phyloP scores from a whole-genome alignment of 2,888 invertebrate species.

The Andrena flavipes region DNA sequence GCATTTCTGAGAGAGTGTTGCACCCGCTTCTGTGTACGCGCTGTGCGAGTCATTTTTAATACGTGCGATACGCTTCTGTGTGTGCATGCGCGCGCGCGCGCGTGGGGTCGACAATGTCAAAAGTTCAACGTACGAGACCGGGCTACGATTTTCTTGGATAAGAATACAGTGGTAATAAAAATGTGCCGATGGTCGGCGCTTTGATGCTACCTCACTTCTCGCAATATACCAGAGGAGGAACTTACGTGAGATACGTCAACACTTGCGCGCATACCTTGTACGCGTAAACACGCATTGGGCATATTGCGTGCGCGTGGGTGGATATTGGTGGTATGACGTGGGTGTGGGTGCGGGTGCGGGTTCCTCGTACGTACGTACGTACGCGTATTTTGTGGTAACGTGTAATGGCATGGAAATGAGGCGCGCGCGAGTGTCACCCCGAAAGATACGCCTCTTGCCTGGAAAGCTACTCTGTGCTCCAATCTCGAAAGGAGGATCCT shows the following conservation, averaged over 20 bases:
- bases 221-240: constrained; percentile 8
- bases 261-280: neutral
- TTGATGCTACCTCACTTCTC: constrained; percentile 6
- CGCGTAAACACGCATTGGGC: constrained; percentile 5
- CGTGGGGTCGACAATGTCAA: constrained; percentile 44
- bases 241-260: neutral
- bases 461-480: constrained; percentile 49
- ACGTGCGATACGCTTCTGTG: neutral
- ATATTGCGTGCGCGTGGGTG: constrained; percentile 46
- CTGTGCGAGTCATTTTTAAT: neutral
- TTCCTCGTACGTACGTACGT: constrained; percentile 40
- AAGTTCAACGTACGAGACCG: constrained; percentile 40
- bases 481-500: constrained; percentile 54
- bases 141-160: constrained; percentile 36
- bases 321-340: constrained; percentile 27
- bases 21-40: neutral
- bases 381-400: constrained; percentile 45
- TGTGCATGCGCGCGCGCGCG: constrained; percentile 42
- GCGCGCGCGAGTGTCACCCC: constrained; percentile 54
- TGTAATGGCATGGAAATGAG: constrained; percentile 57
- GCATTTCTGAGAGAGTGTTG: neutral
- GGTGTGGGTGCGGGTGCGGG: constrained; percentile 38
- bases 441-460: constrained; percentile 56
- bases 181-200: constrained; percentile 32
- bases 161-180: constrained; percentile 35